phyloP scores from a whole-genome alignment of 2,888 invertebrate genomes.

The Cephus rjabovi region DNA sequence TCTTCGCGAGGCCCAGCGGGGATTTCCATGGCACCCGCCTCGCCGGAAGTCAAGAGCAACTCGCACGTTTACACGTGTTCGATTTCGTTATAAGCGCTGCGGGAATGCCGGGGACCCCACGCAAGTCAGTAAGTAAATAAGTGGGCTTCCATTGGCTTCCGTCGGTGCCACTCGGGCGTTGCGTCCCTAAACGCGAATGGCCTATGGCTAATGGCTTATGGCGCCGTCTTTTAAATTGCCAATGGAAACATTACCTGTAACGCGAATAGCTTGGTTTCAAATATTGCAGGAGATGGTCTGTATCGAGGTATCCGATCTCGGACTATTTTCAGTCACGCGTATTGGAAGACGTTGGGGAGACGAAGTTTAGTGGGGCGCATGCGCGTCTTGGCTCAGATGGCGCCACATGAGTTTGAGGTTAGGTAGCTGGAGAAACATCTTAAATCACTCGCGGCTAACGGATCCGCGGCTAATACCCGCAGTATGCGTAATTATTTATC shows the following conservation, averaged over 20 bases:
- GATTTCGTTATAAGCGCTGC: slow-evolving; percentile 13
- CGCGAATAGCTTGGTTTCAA: neutral
- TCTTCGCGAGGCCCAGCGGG: neutral
- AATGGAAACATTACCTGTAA: neutral
- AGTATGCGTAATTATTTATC: slow-evolving; percentile 4
- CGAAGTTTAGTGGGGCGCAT: neutral
- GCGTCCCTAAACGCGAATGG: neutral
- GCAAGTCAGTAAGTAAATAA: neutral
- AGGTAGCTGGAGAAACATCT: slow-evolving; percentile 12
- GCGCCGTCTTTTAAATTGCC: neutral
- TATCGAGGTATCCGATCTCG: neutral
- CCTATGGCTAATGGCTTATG: neutral
- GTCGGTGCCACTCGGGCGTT: neutral
- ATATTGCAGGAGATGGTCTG: neutral
- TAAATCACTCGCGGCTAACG: slow-evolving; percentile 14
- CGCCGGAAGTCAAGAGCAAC: slow-evolving; percentile 32
- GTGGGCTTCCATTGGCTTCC: neutral
- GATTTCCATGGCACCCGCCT: slow-evolving; percentile 22
- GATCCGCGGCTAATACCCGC: neutral
- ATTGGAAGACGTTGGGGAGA: neutral
- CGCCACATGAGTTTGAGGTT: neutral
- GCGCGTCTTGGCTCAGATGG: neutral
- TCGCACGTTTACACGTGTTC: slow-evolving; percentile 36
- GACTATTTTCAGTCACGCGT: neutral
- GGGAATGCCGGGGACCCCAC: neutral